phyloP scores from a whole-genome alignment of 2,888 invertebrate genomes.

The Pachycephus smyrnensis region DNA sequence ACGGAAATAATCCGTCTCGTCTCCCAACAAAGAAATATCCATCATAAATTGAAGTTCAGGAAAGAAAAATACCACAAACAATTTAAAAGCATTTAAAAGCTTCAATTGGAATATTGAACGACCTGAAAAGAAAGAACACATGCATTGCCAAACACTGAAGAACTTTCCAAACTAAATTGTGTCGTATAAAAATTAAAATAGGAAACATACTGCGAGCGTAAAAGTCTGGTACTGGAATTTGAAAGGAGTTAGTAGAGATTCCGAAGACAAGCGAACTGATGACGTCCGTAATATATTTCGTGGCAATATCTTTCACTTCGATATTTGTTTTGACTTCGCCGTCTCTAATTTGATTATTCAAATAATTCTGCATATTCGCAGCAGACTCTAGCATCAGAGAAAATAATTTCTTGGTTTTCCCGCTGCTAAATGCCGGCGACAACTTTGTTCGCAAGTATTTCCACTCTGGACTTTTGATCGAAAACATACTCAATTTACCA shows the following conservation, averaged over 20 bases:
- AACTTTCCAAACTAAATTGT: not conserved
- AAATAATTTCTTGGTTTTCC: conserved; percentile 70
- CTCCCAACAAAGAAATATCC: conserved; percentile 31
- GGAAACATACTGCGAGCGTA: conserved; percentile 39
- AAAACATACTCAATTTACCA: conserved; percentile 59
- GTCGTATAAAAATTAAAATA: not conserved
- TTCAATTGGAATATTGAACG: no score
- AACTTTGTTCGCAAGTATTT: conserved; percentile 67
- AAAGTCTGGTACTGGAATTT: conserved; percentile 41
- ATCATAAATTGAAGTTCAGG: conserved; percentile 32
- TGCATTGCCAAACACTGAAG: not conserved
- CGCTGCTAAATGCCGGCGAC: conserved; percentile 70
- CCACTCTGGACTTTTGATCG: conserved; percentile 68
- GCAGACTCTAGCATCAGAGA: conserved; percentile 63
- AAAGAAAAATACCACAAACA: conserved; percentile 48
- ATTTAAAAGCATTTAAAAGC: conserved; percentile 2
- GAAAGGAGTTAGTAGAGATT: conserved; percentile 48
- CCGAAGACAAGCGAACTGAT: conserved; percentile 56
- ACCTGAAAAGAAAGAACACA: not conserved
- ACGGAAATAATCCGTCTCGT: conserved; percentile 42
- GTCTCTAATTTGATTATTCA: conserved; percentile 26
- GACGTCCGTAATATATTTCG: conserved; percentile 50
- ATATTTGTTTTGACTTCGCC: conserved; percentile 21
- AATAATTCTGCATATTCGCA: conserved; percentile 36
- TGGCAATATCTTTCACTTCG: conserved; percentile 27